Evolutionary conservation across 2,113 vertebrate species (phyloP), one percentile per base, ranked within the genome.

Genomic region (Labeo catla): DNA sequence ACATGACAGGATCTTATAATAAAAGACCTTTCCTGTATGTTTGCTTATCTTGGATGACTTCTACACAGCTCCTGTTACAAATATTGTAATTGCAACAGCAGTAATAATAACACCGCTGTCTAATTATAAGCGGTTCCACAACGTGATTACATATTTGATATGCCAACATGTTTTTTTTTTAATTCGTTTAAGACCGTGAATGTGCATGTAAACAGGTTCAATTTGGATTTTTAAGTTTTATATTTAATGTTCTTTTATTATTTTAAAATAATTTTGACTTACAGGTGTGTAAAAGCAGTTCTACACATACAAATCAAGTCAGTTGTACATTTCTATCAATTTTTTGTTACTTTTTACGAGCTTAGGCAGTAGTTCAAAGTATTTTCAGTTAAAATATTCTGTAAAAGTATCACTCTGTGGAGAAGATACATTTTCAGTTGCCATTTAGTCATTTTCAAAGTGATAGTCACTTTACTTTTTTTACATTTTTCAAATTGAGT

Each of bases 1-100:
- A 65, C 78, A 81, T 19, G 76, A 54, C 21, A 77, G 50, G 76
- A 65, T 45, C 57, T 47, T 65, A 45, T 47, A 49, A 81, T 19
- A 54, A 77, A 52, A 77, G 57, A 47, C 52, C 43, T 63, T 23
- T 80, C 57, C 3, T 63, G 39, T 47, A n/a, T 68, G 36, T 66
- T 50, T 68, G 12, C 63, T 36, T 36, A 77, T 77, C 45, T 66
- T 19, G 4, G 49, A 34, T 9, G 2, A 59, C 82, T 28, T 49
- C 45, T 47, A 61, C 79, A 63, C 16, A 3, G 11, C 54, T 47
- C 21, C 8, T n/a, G 39, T 15, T 15, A 47, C 61, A 50, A 2
- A 50, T 50, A 23, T 28, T 49, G 13, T 49, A 6, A 81, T 66
- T 50, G 63, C 23, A 49, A 68, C 61, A 7, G 61, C n/a, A 19